phyloP scores from a whole-genome alignment of 2,113 vertebrate species.

The Microtus montanus region DNA sequence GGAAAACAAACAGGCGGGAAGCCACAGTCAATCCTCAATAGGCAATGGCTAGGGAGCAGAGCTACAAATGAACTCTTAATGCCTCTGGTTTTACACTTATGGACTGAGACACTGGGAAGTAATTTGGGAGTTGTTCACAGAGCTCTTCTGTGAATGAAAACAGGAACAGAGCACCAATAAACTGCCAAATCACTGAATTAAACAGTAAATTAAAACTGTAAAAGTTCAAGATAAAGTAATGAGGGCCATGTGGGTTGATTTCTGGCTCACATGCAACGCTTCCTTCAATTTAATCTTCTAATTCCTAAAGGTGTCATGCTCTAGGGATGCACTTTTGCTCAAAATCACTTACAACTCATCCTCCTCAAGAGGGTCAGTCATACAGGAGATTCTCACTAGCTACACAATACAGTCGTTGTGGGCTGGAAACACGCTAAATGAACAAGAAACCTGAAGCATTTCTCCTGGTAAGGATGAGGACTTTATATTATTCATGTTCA shows the following conservation, averaged over 20 bases:
- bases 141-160: constrained; percentile 40
- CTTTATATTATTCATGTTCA: constrained; percentile 21
- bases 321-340: constrained; percentile 34
- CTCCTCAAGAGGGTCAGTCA: not conserved
- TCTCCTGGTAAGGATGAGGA: constrained; percentile 17
- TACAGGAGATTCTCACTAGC: constrained; percentile 5
- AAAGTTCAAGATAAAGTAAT: constrained; percentile 49
- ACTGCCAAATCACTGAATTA: constrained; percentile 24
- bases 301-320: constrained; percentile 57
- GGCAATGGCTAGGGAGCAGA: not conserved
- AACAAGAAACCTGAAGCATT: not conserved
- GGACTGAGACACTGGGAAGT: not conserved
- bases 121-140: not conserved
- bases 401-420: not conserved
- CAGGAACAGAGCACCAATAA: constrained; percentile 27
- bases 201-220: constrained; percentile 51
- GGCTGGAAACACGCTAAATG: not conserved
- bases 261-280: constrained; percentile 38
- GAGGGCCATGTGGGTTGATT: constrained; percentile 41
- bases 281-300: constrained; percentile 49
- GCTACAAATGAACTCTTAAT: constrained; percentile 8
- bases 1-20: not conserved
- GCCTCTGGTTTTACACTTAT: not conserved
- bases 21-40: not conserved
- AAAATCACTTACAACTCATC: constrained; percentile 37